Evolutionary conservation across 2,113 vertebrate species (phyloP).

Genomic region (Trematocara variabile): DNA sequence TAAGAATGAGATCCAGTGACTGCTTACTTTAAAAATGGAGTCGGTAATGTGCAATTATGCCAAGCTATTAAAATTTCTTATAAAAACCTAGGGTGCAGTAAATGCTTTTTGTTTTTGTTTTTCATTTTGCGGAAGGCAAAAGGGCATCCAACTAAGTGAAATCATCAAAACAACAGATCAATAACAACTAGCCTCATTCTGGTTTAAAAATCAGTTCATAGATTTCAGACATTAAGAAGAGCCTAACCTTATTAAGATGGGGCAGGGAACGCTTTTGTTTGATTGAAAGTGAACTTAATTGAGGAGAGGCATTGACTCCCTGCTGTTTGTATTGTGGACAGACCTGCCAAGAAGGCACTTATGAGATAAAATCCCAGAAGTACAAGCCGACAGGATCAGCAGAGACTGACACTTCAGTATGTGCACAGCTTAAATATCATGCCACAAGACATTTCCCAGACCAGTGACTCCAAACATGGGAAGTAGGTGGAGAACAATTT

Average conservation of each 20-base stretch:
- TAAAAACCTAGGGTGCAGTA: background rate
- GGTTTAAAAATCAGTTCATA: background rate
- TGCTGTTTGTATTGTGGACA: slow-evolving; percentile 9
- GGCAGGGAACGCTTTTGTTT: slow-evolving; percentile 1
- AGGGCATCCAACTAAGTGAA: slow-evolving; percentile 3
- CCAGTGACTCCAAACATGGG: slow-evolving; percentile 29
- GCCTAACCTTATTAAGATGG: background rate
- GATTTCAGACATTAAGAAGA: slow-evolving; percentile 7
- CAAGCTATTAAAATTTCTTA: background rate
- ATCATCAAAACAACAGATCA: slow-evolving; percentile 14
- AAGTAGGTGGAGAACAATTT: slow-evolving; percentile 5
- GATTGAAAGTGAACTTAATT: slow-evolving; percentile 44
- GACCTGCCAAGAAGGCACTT: slow-evolving; percentile 54
- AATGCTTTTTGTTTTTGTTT: background rate
- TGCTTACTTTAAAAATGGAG: background rate
- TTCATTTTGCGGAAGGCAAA: background rate
- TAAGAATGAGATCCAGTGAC: background rate
- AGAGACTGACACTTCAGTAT: slow-evolving; percentile 29
- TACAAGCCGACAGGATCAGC: background rate
- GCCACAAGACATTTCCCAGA: slow-evolving; percentile 51
- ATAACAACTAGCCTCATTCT: background rate
- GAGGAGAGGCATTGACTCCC: background rate
- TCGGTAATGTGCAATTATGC: background rate
- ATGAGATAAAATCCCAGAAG: slow-evolving; percentile 42
- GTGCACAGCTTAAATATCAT: slow-evolving; percentile 48